Evolutionary conservation across 2,113 vertebrate species (phyloP).

Genomic region (Brachyhypopomus occidentalis): DNA sequence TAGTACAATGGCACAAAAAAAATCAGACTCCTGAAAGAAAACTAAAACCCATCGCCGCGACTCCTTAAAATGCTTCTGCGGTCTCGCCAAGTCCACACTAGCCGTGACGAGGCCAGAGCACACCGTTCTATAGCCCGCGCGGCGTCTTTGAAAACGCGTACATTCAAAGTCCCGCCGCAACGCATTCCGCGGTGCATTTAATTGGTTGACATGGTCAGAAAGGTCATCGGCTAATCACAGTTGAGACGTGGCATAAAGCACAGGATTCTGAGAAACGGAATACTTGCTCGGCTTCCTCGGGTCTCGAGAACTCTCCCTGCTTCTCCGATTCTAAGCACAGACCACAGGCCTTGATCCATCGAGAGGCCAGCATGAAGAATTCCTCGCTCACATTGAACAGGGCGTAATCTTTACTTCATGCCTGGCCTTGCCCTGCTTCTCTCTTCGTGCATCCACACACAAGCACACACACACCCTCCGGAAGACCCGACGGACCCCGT

Average conservation of each 20-base stretch:
- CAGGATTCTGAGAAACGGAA: neutral
- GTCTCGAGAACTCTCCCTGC: neutral
- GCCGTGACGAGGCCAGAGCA: neutral
- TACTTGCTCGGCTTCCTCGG: neutral
- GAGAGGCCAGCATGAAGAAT: neutral
- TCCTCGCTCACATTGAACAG: neutral
- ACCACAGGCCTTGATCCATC: neutral
- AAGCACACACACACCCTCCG: neutral
- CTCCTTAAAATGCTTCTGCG: neutral
- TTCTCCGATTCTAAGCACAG: neutral
- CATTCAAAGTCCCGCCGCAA: neutral
- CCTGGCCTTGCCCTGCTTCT: neutral
- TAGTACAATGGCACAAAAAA: neutral
- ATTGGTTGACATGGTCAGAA: neutral
- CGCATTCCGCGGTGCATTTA: neutral
- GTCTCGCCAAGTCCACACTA: neutral
- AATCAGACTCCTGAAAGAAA: neutral
- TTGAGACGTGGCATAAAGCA: neutral
- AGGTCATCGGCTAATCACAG: constrained; percentile 1
- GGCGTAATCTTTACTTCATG: neutral
- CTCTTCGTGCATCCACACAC: neutral
- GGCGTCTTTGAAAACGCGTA: neutral
- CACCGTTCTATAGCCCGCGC: too few species aligned
- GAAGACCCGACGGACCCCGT: neutral
- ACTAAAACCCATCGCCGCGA: neutral